Evolutionary conservation across 1,140 invertebrate genomes (phyloP), one percentile per base, ranked within the genome.

Genomic region (Ptiloglossa arizonensis): DNA sequence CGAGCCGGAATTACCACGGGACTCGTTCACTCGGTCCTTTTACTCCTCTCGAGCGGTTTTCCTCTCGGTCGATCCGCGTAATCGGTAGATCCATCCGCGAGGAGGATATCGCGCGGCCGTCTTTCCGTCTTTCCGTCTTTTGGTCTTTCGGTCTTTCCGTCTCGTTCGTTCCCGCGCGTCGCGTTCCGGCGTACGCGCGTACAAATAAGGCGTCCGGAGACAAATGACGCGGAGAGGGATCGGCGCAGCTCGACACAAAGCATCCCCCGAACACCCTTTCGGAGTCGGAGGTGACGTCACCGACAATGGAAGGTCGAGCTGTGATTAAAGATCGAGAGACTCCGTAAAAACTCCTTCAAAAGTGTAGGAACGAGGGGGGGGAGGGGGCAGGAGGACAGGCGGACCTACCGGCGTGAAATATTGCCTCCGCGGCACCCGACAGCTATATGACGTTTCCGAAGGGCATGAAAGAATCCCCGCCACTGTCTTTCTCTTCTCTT

Each of bases 251-350:
- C 86, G 82, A 87, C 87, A 90, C 90, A 91, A 91, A 90, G 87
- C 90, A 87, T 82, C 87, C 89, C 86, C 83, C 72, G 74, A 85
- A 87, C 86, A 88, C 88, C 89, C 89, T 88, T 86, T 67, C 78
- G 73, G 80, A 87, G 82, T 89, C 85, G 79, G 87, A 91, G 89
- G 90, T 90, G 90, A 91, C 90, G 90, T 91, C 89, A 90, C 83
- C 85, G 90, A 91, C 90, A 91, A 91, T 90, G 89, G 89, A 90
- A 91, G 90, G 90, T 91, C 90, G 90, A 91, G 90, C 87, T 87
- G 90, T 91, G 90, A 91, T 91, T 91, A 91, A 91, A 91, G 90
- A 91, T 91, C 90, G 89, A 89, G 90, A 89, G 89, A 88, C 87
- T 90, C 80, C 87, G 89, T 86, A 90, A 91, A 91, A 91, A 91